A percentile compares a stretch with the other conserved stretches of the same genome.
phyloP scores from a whole-genome alignment of 2,797 vertebrate species.

The Coilia nasus region DNA sequence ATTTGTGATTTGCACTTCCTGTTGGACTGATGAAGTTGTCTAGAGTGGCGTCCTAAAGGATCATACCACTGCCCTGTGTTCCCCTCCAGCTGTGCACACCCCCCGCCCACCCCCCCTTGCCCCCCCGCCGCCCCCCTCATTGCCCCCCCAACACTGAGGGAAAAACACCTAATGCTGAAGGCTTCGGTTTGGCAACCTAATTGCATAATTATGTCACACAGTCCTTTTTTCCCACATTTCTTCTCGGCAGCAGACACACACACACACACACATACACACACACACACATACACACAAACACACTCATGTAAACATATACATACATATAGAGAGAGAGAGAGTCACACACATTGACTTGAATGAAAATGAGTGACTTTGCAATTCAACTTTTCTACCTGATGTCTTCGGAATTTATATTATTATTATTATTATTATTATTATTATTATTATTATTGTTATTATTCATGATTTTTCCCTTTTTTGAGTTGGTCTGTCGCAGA shows the following conservation, averaged over 20 bases:
- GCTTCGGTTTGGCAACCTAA: conserved; percentile 60
- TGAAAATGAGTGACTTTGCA: conserved; percentile 72
- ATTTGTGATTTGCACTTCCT: conserved; percentile 77
- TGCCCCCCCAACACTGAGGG: neutral
- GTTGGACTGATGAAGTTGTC: conserved; percentile 58
- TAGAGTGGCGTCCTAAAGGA: conserved; percentile 63
- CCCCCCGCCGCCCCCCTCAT: too few species aligned
- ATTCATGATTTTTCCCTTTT: neutral
- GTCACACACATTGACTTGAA: conserved; percentile 70
- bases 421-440: conserved; percentile 58
- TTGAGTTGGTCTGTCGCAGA: conserved; percentile 27
- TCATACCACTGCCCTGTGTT: conserved; percentile 40
- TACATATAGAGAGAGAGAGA: neutral
- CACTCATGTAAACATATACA: neutral
- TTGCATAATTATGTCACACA: conserved; percentile 71
- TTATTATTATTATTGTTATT: conserved; percentile 24
- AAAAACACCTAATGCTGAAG: neutral
- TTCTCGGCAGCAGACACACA: conserved; percentile 69
- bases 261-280: neutral
- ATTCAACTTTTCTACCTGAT: conserved; percentile 84
- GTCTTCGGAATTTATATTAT: conserved; percentile 64
- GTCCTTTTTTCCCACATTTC: conserved; percentile 45
- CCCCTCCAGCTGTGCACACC: conserved; percentile 66
- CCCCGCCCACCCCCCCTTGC: conserved; percentile 18
- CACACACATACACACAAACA: neutral